Percentiles rank a stretch among this genome's conserved stretches.
Conservation (phyloP, 2,797 vertebrate genomes). For the Mormyrus hasselquistii region DNA sequence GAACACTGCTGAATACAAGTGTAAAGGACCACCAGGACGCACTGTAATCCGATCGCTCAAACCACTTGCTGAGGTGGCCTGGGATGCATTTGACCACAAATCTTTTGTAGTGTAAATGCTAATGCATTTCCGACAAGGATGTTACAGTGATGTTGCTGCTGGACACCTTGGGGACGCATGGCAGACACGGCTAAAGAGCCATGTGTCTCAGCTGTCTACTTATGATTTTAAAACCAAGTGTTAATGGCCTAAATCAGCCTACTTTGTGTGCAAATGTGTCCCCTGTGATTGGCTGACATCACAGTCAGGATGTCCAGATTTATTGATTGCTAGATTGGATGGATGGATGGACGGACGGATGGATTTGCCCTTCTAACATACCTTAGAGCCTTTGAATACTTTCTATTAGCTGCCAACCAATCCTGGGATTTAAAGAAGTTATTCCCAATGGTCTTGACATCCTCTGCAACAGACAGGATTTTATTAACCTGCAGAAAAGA, state of each 20-base stretch:
- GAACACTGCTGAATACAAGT: neutral
- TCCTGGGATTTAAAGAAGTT: conserved; percentile 86
- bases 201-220: neutral
- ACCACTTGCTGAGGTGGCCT: neutral
- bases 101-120: neutral
- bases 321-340: neutral
- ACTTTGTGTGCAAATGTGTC: neutral
- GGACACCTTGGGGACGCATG: neutral
- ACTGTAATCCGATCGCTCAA: too few species aligned
- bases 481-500: conserved; percentile 68
- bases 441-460: conserved; percentile 89
- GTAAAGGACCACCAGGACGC: too few species aligned
- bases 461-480: conserved; percentile 79
- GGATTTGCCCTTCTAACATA: conserved; percentile 44
- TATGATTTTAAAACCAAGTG: neutral
- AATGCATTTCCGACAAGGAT: neutral
- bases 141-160: neutral
- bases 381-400: conserved; percentile 92
- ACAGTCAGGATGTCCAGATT: neutral
- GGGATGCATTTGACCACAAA: neutral
- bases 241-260: neutral
- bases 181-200: neutral
- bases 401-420: conserved; percentile 81
- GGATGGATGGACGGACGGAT: neutral
- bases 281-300: neutral